A percentile compares a stretch with the other conserved stretches of the same genome.
These are phyloP conservation scores for Sander lucioperca DNA, from an alignment of 2,113 vertebrate genomes.

Conservation along the genomic window DNA sequence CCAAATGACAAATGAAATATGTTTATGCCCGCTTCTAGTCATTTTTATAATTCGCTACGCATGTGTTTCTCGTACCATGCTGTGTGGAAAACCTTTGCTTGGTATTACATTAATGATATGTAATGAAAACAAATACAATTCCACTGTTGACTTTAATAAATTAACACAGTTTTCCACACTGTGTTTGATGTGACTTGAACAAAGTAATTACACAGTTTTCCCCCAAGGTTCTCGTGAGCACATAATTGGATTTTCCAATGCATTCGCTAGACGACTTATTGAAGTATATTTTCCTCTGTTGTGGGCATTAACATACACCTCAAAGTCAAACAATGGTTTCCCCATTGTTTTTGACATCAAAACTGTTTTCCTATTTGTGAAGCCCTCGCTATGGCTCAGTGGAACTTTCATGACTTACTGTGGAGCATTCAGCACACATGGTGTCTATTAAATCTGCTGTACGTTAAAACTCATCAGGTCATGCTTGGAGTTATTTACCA, in stretches of 20 bases:
- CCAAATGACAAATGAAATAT: conserved; percentile 45
- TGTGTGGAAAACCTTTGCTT: conserved; percentile 39
- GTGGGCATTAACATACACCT: conserved; percentile 58
- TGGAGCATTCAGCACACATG: background rate
- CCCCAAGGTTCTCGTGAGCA: conserved; percentile 46
- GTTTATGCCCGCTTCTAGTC: conserved; percentile 28
- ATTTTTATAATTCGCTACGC: conserved; percentile 12
- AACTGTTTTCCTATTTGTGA: conserved; percentile 45
- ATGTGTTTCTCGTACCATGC: conserved; percentile 35
- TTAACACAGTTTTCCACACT: conserved; percentile 65
- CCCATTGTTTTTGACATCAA: conserved; percentile 51
- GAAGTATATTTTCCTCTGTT: conserved; percentile 63
- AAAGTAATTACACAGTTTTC: conserved; percentile 52
- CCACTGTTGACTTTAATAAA: conserved; percentile 69
- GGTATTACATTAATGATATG: conserved; percentile 54
- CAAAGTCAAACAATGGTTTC: conserved; percentile 58
- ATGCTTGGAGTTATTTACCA: background rate
- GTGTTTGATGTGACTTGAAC: conserved; percentile 63
- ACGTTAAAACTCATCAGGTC: conserved; percentile 13
- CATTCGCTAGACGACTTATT: conserved; percentile 41
- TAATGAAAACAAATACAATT: conserved; percentile 68
- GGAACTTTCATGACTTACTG: conserved; percentile 30
- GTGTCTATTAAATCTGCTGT: conserved; percentile 22
- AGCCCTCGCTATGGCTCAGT: conserved; percentile 19
- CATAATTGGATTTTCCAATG: conserved; percentile 74